These are phyloP conservation scores for Phorcus lineatus DNA, from an alignment of 2,888 invertebrate species.

Conservation along the genomic window DNA sequence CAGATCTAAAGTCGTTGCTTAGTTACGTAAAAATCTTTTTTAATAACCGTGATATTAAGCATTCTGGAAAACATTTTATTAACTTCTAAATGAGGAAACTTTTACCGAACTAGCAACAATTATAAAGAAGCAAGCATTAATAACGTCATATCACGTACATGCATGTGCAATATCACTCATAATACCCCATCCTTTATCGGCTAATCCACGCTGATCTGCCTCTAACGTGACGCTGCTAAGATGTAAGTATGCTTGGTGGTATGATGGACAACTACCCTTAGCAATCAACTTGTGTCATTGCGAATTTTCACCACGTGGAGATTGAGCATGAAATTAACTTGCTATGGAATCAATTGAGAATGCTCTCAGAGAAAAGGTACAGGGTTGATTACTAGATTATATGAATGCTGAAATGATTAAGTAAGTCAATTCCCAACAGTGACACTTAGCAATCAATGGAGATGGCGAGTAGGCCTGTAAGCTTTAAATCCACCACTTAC, in stretches of 20 bases:
- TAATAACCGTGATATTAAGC: background rate
- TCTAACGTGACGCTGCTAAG: background rate
- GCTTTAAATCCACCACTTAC: background rate
- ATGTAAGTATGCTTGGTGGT: background rate
- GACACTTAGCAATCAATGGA: background rate
- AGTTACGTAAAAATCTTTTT: background rate
- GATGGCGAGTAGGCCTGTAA: background rate
- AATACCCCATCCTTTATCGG: conserved; percentile 13
- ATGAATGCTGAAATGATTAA: conserved; percentile 13
- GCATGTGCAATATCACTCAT: conserved; percentile 1
- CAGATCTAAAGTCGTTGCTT: background rate
- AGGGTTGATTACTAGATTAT: background rate
- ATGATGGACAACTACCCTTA: background rate
- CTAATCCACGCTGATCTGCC: background rate
- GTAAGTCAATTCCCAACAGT: background rate
- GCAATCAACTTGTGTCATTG: conserved; percentile 3
- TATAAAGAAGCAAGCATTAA: too few species aligned
- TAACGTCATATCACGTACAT: background rate
- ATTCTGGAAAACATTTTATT: background rate
- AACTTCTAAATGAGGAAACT: background rate
- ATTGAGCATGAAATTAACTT: background rate
- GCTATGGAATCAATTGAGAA: background rate
- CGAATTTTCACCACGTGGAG: background rate
- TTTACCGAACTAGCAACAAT: background rate
- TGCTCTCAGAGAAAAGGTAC: background rate